Conservation (phyloP, 2,888 invertebrate species). For the Meganola albula region DNA sequence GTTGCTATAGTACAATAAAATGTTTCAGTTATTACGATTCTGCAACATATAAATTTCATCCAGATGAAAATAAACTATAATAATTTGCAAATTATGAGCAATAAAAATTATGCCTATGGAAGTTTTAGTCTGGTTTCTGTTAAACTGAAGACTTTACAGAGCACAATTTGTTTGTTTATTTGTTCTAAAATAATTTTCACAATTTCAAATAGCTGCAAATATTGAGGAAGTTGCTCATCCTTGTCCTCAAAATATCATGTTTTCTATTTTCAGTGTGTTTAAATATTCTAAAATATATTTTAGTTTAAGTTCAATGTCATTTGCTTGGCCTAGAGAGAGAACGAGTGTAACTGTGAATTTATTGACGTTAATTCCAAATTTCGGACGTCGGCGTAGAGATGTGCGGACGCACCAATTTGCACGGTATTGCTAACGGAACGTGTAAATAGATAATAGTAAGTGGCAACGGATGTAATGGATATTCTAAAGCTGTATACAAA, state of each 20-base stretch:
- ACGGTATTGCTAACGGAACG: conserved; percentile 15
- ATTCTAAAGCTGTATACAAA: no score
- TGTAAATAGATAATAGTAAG: conserved; percentile 22
- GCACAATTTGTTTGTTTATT: no score
- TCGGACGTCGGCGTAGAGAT: conserved; percentile 18
- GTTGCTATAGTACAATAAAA: no score
- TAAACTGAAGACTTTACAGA: no score
- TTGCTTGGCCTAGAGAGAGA: conserved; percentile 40
- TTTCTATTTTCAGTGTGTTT: conserved; percentile 32
- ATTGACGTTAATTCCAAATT: conserved; percentile 26
- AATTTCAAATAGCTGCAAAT: background rate
- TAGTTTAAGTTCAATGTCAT: conserved; percentile 61
- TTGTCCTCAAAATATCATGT: conserved; percentile 36
- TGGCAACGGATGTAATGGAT: no score
- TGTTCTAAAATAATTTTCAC: conserved; percentile 5
- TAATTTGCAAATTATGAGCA: no score
- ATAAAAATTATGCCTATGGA: no score
- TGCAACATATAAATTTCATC: no score
- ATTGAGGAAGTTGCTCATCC: conserved; percentile 23
- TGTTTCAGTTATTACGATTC: no score
- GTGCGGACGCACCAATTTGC: conserved; percentile 17
- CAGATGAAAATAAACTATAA: no score
- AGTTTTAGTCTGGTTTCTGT: no score
- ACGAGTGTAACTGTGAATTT: conserved; percentile 30
- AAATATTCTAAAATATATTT: conserved; percentile 36